Evolutionary conservation across 2,797 vertebrate species (phyloP).

Genomic region (Sebastes iracundus): DNA sequence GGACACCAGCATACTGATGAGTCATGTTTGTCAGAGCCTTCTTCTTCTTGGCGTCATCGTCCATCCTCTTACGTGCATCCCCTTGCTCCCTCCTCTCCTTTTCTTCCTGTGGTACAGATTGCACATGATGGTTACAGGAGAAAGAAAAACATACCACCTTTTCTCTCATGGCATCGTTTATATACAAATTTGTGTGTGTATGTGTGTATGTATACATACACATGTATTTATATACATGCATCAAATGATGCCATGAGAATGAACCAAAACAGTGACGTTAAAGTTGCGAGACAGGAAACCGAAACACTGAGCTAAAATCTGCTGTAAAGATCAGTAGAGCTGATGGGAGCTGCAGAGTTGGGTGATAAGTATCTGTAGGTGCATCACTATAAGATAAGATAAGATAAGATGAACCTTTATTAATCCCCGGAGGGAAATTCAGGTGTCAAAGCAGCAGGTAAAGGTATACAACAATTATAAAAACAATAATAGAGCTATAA

Average conservation of each 20-base stretch:
- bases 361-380: not conserved
- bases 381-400: too few species aligned
- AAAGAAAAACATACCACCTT: too few species aligned
- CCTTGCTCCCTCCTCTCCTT: constrained; percentile 81
- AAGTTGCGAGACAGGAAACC: not conserved
- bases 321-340: not conserved
- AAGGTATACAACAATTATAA: too few species aligned
- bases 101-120: constrained; percentile 73
- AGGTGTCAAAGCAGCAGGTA: too few species aligned
- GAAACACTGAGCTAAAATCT: not conserved
- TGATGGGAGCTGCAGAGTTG: not conserved
- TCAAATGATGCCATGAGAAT: not conserved
- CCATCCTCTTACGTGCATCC: constrained; percentile 77
- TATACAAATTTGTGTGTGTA: too few species aligned
- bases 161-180: too few species aligned
- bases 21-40: constrained; percentile 82
- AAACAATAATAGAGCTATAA: too few species aligned
- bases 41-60: constrained; percentile 83
- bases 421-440: too few species aligned
- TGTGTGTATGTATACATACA: not conserved
- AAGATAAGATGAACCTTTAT: too few species aligned
- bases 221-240: not conserved
- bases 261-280: not conserved
- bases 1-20: constrained; percentile 76
- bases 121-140: too few species aligned